Conservation (phyloP, 92 coral and sea anemone species). For the Diadumene lineata region DNA sequence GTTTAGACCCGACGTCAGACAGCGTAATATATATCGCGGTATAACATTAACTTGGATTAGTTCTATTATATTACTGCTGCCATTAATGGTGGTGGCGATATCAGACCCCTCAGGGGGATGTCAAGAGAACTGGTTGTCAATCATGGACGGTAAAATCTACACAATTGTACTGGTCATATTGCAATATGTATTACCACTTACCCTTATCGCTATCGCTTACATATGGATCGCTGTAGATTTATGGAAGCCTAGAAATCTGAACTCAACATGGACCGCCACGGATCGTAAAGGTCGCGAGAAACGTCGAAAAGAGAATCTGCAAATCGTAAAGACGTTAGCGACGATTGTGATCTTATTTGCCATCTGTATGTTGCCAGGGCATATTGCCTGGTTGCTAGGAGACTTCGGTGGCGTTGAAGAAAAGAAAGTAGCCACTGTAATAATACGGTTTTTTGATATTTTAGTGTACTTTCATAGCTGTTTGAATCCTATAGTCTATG, state of each 20-base stretch:
- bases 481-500: slow-evolving; percentile 58
- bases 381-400: slow-evolving; percentile 52
- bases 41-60: slow-evolving; percentile 38
- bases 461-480: slow-evolving; percentile 63
- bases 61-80: slow-evolving; percentile 30
- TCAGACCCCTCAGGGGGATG: slow-evolving; percentile 53
- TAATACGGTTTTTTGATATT: slow-evolving; percentile 52
- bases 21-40: slow-evolving; percentile 27
- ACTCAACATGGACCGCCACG: slow-evolving; percentile 26
- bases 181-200: slow-evolving; percentile 65
- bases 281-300: slow-evolving; percentile 43
- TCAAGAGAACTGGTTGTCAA: slow-evolving; percentile 50
- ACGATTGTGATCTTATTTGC: slow-evolving; percentile 57
- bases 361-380: slow-evolving; percentile 62
- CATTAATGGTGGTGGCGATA: slow-evolving; percentile 47
- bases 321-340: slow-evolving; percentile 57
- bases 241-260: slow-evolving; percentile 35
- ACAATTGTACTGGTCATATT: slow-evolving; percentile 57
- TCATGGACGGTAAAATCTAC: slow-evolving; percentile 44
- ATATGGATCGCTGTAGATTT: slow-evolving; percentile 65
- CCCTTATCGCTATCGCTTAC: slow-evolving; percentile 57
- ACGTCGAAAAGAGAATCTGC: slow-evolving; percentile 54
- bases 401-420: slow-evolving; percentile 45
- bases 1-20: slow-evolving; percentile 49
- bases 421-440: slow-evolving; percentile 21